phyloP scores from a whole-genome alignment of 2,113 vertebrate genomes.

The Thryonomys swinderianus region DNA sequence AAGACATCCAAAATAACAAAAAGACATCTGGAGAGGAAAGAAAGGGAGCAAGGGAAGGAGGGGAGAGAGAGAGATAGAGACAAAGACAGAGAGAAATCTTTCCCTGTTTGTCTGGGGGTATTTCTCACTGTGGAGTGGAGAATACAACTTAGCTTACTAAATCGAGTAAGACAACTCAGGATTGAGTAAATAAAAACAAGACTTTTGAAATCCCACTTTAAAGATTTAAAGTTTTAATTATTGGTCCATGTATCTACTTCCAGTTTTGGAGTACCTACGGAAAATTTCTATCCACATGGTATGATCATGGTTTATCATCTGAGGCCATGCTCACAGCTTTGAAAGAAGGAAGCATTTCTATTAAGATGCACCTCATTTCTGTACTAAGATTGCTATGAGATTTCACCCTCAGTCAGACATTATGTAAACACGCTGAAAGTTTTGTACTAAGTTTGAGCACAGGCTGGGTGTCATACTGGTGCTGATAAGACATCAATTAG shows the following conservation, averaged over 20 bases:
- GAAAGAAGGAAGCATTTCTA: neutral
- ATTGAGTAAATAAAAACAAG: neutral
- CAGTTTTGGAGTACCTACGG: conserved; percentile 40
- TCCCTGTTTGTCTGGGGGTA: neutral
- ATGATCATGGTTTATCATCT: neutral
- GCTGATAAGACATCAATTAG: neutral
- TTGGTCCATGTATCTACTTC: neutral
- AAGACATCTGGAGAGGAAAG: neutral
- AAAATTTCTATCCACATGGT: neutral
- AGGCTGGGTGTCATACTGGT: neutral
- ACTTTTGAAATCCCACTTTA: conserved; percentile 11
- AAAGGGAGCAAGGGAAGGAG: too few relatives aligned
- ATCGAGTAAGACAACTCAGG: conserved; percentile 30
- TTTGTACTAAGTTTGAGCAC: neutral
- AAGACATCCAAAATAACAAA: neutral
- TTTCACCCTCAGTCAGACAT: neutral
- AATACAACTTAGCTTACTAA: neutral
- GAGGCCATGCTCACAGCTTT: neutral
- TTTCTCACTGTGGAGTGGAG: neutral
- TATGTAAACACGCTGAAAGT: neutral
- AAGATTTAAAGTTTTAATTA: conserved; percentile 44
- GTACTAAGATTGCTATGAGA: neutral
- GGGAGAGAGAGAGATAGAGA: too few relatives aligned
- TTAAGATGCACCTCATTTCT: neutral
- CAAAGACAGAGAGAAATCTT: neutral